Conservation (phyloP, 2,888 invertebrate species). For the Slavum lentiscoides region DNA sequence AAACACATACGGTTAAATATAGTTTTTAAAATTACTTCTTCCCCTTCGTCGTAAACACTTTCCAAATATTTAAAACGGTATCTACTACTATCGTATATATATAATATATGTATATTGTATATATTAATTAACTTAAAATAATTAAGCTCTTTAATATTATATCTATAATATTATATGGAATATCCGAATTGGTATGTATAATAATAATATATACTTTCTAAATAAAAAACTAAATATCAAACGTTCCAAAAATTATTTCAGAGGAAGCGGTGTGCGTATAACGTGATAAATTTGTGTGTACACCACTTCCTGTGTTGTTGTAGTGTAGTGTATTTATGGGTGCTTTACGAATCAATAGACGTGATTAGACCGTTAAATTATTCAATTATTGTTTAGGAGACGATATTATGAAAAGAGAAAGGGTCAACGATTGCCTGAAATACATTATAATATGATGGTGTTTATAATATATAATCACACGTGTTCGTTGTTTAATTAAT, state of each 20-base stretch:
- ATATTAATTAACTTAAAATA: too few relatives aligned
- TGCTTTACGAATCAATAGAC: slow-evolving; percentile 15
- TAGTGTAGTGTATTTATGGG: too few relatives aligned
- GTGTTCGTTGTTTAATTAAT: not conserved
- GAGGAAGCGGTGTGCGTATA: slow-evolving; percentile 1
- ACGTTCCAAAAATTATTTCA: not conserved
- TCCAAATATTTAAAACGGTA: not conserved
- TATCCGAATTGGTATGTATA: too few relatives aligned
- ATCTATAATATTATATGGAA: too few relatives aligned
- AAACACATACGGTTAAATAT: not conserved
- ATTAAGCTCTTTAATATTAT: too few relatives aligned
- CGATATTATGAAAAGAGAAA: not conserved
- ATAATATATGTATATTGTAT: too few relatives aligned
- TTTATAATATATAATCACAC: not conserved
- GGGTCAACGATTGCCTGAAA: slow-evolving; percentile 20
- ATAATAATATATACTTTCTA: not conserved
- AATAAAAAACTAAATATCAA: not conserved
- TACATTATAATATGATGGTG: not conserved
- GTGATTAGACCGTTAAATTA: slow-evolving; percentile 31
- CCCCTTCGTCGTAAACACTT: not conserved
- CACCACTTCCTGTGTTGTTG: slow-evolving; percentile 24
- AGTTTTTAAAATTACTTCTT: not conserved
- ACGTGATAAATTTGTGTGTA: not conserved
- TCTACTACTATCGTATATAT: too few relatives aligned
- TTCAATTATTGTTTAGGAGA: slow-evolving; percentile 1